Percentiles rank a stretch among this genome's conserved stretches.
phyloP scores from a whole-genome alignment of 2,113 vertebrate species.

The Caloenas nicobarica region DNA sequence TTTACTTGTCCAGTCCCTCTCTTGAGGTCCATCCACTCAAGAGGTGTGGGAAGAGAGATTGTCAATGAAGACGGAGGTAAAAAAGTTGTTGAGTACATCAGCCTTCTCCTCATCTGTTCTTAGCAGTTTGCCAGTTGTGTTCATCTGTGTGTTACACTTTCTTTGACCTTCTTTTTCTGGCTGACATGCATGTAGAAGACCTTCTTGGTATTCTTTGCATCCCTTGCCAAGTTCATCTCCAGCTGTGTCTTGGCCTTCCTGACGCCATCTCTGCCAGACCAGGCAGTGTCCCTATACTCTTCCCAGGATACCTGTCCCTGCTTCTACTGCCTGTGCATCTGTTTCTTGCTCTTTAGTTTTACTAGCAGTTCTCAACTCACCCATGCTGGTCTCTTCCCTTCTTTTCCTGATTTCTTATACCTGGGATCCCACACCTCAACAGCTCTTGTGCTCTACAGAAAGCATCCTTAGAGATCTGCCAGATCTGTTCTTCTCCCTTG shows the following conservation, averaged over 20 bases:
- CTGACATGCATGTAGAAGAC: neutral
- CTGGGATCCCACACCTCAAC: neutral
- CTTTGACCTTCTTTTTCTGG: neutral
- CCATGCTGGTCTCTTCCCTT: no score
- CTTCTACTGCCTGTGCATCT: neutral
- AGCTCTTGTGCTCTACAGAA: neutral
- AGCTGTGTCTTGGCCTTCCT: neutral
- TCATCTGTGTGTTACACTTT: neutral
- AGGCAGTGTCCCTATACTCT: neutral
- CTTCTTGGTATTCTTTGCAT: neutral
- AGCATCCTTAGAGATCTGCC: neutral
- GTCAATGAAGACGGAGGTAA: neutral
- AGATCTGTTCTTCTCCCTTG: neutral
- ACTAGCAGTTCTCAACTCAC: neutral
- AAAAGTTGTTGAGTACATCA: no score
- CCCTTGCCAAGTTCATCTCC: neutral
- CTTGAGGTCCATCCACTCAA: neutral
- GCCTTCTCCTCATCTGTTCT: neutral
- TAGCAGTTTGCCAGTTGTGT: neutral
- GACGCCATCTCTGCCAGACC: neutral
- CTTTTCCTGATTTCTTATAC: neutral
- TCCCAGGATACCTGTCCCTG: neutral
- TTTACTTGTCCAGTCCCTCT: neutral
- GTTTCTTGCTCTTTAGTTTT: neutral
- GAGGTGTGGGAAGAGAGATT: neutral